Conservation (phyloP, 2,888 invertebrate species). For the Drosophila affinis region DNA sequence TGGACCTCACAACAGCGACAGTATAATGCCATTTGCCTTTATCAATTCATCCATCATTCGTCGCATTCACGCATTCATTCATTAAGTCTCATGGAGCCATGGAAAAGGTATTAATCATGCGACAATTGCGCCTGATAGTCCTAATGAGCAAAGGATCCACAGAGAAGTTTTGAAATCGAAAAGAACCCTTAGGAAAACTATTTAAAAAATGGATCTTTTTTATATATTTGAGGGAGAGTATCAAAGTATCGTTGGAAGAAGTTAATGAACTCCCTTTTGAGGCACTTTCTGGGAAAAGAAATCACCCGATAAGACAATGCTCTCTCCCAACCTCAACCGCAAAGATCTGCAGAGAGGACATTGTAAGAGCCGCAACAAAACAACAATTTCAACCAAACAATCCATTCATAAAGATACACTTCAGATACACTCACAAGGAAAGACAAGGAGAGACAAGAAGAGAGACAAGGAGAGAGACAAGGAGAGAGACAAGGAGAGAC, state of each 20-base stretch:
- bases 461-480: no score
- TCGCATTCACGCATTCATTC: constrained; percentile 56
- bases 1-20: constrained; percentile 50
- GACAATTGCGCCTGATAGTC: constrained; percentile 53
- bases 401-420: constrained; percentile 64
- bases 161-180: no score
- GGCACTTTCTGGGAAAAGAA: constrained; percentile 26
- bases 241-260: background rate
- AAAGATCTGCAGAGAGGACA: constrained; percentile 14
- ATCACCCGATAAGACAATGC: constrained; percentile 29
- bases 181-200: no score
- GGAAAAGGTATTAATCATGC: constrained; percentile 70
- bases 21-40: constrained; percentile 55
- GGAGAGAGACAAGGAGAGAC: constrained; percentile 5
- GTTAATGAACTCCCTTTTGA: background rate
- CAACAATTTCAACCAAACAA: constrained; percentile 8
- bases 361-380: constrained; percentile 17
- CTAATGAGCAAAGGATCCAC: background rate
- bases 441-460: background rate
- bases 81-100: constrained; percentile 42
- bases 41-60: constrained; percentile 63
- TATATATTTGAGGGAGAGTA: no score
- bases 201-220: no score
- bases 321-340: constrained; percentile 9
- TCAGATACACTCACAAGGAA: background rate